Base-by-base conservation (phyloP, 2,113 vertebrate genomes). In the Trinectes maculatus region DNA sequence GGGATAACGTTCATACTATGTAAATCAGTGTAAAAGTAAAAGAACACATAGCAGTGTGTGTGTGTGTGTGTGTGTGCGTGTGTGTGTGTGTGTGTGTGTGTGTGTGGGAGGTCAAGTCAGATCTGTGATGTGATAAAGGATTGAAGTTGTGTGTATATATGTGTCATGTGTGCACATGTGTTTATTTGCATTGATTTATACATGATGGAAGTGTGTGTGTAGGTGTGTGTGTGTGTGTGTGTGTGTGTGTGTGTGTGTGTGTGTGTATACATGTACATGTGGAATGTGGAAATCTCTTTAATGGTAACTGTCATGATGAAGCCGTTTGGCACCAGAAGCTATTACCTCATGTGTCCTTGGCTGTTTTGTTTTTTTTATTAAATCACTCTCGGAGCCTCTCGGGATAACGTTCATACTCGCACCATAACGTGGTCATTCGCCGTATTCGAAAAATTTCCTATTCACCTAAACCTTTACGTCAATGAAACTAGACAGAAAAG, bases 281-380 rank as follows among this genome's bases (percentile, higher is more conserved):
- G 58, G 64, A 34, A 25, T 71, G 39, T 60, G 76, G 66, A 84
- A 53, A 73, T 90, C 82, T 93, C 94, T 95, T 93, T 94, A 93
- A 94, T 92, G 88, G 82, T 87, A 66, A 68, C 58, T 84, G 77
- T 84, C 85, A 84, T 2, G 44, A 54, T 53, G 82, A 78, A 79
- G 77, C 64, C 48, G 52, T 81, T 87, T 78, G 83, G 68, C 80
- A 68, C 80, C 69, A 58, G 66, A 57, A 80, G 49, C 65, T 47
- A 82, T 92, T 82, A 88, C 89, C 83, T 91, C 87, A 89, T 70
- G 62, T 57, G 74, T 88, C 88, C 86, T 89, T 83, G 82, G 83
- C 74, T 85, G 60, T 87, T 91, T 87, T 37, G 76, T 85, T 60
- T 87, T 91, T 87, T 37, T 15, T 28, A 80, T 72, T 74, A 77